Conservation (phyloP, 2,113 vertebrate genomes). For the Piprites chloris region DNA sequence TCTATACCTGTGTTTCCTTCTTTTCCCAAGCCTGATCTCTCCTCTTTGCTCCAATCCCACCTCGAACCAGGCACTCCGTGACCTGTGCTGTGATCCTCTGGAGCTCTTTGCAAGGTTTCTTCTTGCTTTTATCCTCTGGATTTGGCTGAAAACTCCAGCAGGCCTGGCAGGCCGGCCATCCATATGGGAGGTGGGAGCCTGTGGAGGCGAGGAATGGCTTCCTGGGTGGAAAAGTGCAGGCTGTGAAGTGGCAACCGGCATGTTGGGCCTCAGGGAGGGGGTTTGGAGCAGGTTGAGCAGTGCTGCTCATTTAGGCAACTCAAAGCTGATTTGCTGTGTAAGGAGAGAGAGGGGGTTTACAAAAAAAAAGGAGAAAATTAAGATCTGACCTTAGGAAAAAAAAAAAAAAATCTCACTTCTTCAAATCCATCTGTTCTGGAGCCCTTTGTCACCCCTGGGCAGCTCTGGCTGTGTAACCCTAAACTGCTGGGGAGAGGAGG, state of each 20-base stretch:
- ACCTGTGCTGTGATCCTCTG: neutral
- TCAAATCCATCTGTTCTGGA: neutral
- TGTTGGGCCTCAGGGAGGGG: neutral
- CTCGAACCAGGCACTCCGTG: rapidly evolving
- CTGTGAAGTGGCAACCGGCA: neutral
- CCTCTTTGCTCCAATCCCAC: neutral
- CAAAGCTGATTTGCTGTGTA: neutral
- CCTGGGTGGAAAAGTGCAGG: neutral
- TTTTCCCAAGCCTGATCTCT: neutral
- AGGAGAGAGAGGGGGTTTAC: neutral
- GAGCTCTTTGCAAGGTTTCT: neutral
- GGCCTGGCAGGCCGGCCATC: neutral
- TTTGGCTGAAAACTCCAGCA: neutral
- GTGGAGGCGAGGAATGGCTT: rapidly evolving
- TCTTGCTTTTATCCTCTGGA: neutral
- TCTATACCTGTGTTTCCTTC: neutral
- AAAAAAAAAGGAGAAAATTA: neutral
- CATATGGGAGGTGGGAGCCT: neutral
- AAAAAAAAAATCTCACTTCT: neutral
- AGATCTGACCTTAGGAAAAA: neutral
- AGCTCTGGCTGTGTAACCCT: neutral
- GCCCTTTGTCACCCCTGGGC: neutral
- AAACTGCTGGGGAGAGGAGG: neutral
- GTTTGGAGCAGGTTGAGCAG: constrained; percentile 27
- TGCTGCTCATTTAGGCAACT: neutral